phyloP scores from a whole-genome alignment of 2,797 vertebrate genomes.

The Characodon lateralis region DNA sequence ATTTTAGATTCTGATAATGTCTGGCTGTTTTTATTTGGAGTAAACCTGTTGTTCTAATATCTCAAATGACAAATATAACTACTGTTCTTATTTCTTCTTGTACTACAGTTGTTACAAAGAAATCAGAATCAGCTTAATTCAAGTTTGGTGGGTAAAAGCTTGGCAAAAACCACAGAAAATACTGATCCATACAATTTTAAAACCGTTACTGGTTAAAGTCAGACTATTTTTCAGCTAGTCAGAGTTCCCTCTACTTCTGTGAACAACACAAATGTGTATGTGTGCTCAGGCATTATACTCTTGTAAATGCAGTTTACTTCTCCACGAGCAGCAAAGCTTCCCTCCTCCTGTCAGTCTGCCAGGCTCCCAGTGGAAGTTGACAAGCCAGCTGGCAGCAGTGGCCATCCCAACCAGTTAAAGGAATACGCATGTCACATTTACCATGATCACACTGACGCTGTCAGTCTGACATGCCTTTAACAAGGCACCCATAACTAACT shows the following conservation, averaged over 20 bases:
- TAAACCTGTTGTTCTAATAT: neutral
- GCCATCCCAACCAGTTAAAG: conserved; percentile 72
- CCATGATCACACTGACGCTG: conserved; percentile 70
- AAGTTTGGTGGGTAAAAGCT: neutral
- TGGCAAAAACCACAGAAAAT: neutral
- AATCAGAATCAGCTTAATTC: no score
- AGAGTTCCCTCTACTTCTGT: conserved; percentile 14
- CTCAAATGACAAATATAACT: neutral
- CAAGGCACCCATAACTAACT: conserved; percentile 71
- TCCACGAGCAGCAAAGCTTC: conserved; percentile 55
- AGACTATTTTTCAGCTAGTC: conserved; percentile 42
- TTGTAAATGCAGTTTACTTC: conserved; percentile 71
- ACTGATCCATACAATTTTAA: neutral
- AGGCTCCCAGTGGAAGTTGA: conserved; percentile 70
- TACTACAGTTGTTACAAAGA: no score
- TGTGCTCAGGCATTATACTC: conserved; percentile 50
- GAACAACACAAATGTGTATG: conserved; percentile 38
- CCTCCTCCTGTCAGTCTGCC: conserved; percentile 71
- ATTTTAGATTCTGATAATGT: neutral
- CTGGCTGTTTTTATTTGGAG: neutral
- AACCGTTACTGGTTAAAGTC: conserved; percentile 23
- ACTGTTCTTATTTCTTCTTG: neutral
- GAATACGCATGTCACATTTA: conserved; percentile 74
- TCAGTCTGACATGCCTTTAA: conserved; percentile 73
- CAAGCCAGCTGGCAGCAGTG: conserved; percentile 69